Evolutionary conservation across 1,140 invertebrate species (phyloP), one percentile per base, ranked within the genome.

Genomic region (Drosophila kohkoa): DNA sequence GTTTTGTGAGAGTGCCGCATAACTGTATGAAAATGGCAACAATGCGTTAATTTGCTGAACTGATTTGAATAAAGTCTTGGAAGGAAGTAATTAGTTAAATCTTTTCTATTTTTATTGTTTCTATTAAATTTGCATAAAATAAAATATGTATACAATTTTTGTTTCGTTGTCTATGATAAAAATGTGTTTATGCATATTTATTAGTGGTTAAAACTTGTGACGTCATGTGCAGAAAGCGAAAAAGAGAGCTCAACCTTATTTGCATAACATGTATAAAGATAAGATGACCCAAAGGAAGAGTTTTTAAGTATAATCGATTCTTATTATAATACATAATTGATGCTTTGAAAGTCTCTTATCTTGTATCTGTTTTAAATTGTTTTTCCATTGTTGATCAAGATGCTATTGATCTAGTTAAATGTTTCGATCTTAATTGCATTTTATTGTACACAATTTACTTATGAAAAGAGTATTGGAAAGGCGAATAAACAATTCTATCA

Each of bases 81-180:
- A 32, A 54, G 51, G 51, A 54, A 54, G 28, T 54, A 32, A 54
- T 54, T 54, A 32, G 51, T 54, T 54, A 35, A 54, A 25, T 32
- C 8, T 7, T 54, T 54, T 32, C 5, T 32, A 54, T 15, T 32
- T 32, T 11, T n/a, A 52, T 52, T 32, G 51, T 52, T 8, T 32
- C n/a, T 15, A 5, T 35, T 11, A 5, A 13, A 32, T 54, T 35
- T 30, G n/a, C 28, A 13, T 54, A 11, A 16, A 46, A 25, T 11
- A 51, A 25, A 51, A 54, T 15, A 1, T 15, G 15, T 15, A 32
- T 35, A 32, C n/a, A 35, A 13, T 13, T 52, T 13, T 35, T 54
- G 20, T 15, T 38, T 38, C 1, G 35, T 38, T 30, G 13, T 52
- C 49, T 52, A 13, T 30, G 49, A 49, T 52, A n/a, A 52, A 30